Base-by-base conservation (phyloP, 2,797 vertebrate species). In the Parotocinclus haroldoi region DNA sequence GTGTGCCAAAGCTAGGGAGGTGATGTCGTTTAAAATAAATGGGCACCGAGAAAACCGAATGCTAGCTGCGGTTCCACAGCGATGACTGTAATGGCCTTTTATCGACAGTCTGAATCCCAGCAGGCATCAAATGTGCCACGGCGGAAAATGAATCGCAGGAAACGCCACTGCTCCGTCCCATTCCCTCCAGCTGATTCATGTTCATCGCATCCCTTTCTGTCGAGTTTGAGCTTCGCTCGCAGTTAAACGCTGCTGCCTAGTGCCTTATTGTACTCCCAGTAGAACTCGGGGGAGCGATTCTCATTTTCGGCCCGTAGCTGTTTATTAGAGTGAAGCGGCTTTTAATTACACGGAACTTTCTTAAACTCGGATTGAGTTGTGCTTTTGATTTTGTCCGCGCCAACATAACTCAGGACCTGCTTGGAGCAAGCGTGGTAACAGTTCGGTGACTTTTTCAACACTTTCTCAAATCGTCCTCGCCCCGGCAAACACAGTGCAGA, bases 91-190 rank as follows among this genome's bases (percentile, higher is more conserved):
- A 87, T 73, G 81, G 71, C 49, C 75, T 72, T 81, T 84, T 84
- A 87, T 89, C 79, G 79, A 86, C 84, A 78, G 74, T 64, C 72
- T 88, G 82, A 87, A 88, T 88, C 81, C 83, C 84, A 9, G n/a
- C 64, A 81, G 78, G 74, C 82, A 85, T 83, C 62, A 79, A 78
- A 86, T 75, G 79, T 82, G 81, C 80, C 82, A 73, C 66, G 69
- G 78, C 72, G 82, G 65, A 76, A 79, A 80, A 85, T 67, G 74
- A 81, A 85, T 83, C 76, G 77, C 79, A 82, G 78, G 80, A 83
- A 81, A 57, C 5, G 59, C 62, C 37, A 66, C 66, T 75, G 73
- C 38, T 49, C 42, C 7, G 39, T 60, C 42, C 27, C 53, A 13
- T 46, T 11, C 36, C 19, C 40, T 63, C 42, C 18, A 55, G 12